phyloP scores from a whole-genome alignment of 2,888 invertebrate species.

The Xanthia togata region DNA sequence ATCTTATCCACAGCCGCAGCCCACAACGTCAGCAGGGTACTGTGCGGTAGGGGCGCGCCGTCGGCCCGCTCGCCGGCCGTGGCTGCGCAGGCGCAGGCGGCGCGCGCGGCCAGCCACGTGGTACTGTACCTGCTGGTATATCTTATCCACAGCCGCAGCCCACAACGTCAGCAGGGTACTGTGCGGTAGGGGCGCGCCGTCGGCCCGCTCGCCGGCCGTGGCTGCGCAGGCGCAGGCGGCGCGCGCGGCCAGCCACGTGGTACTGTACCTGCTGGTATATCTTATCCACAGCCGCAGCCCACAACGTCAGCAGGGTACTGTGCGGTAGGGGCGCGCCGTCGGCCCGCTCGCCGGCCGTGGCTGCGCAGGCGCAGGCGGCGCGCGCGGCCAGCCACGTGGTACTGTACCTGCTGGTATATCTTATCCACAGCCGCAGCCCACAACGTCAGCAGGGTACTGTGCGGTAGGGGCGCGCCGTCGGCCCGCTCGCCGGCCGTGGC shows the following conservation, averaged over 20 bases:
- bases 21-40: constrained; percentile 82
- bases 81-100: constrained; percentile 78
- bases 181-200: constrained; percentile 82
- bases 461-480: constrained; percentile 82
- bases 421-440: constrained; percentile 92
- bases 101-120: constrained; percentile 46
- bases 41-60: constrained; percentile 80
- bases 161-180: constrained; percentile 80
- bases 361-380: constrained; percentile 82
- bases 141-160: constrained; percentile 92
- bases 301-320: constrained; percentile 80
- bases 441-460: constrained; percentile 78
- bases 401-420: constrained; percentile 77
- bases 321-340: constrained; percentile 83
- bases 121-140: constrained; percentile 75
- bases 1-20: constrained; percentile 92
- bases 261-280: constrained; percentile 76
- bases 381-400: too few species aligned
- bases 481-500: constrained; percentile 85
- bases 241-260: too few species aligned
- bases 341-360: constrained; percentile 84
- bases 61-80: constrained; percentile 86
- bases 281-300: constrained; percentile 92
- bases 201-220: constrained; percentile 82
- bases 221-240: constrained; percentile 81